These are phyloP conservation scores for Clarias magur DNA, from an alignment of 2,113 vertebrate species.

Conservation along the genomic window DNA sequence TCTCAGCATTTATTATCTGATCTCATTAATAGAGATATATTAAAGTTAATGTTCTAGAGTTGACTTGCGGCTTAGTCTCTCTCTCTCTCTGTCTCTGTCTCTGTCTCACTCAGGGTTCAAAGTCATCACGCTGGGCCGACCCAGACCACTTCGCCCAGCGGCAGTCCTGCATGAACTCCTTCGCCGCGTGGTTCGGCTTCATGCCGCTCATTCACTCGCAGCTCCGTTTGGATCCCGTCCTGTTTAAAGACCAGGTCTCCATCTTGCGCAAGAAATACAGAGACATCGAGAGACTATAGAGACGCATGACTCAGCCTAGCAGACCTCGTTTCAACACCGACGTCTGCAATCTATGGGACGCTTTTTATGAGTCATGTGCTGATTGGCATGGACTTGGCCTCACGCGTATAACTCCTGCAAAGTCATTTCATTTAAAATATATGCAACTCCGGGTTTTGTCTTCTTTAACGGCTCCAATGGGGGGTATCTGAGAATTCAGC, in stretches of 20 bases:
- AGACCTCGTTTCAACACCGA: neutral
- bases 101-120: constrained; percentile 67
- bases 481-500: neutral
- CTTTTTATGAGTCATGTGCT: neutral
- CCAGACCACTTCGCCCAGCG: constrained; percentile 80
- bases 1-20: neutral
- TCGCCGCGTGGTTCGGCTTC: constrained; percentile 75
- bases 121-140: constrained; percentile 78
- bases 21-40: neutral
- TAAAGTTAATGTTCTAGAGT: neutral
- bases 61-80: neutral
- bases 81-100: constrained; percentile 2
- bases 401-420: constrained; percentile 43
- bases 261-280: constrained; percentile 80
- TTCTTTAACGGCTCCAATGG: constrained; percentile 23
- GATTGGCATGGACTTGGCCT: constrained; percentile 28
- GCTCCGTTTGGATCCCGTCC: constrained; percentile 77
- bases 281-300: constrained; percentile 76
- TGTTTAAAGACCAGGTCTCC: constrained; percentile 82
- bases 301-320: neutral
- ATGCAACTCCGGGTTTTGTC: constrained; percentile 57
- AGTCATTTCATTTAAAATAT: constrained; percentile 52
- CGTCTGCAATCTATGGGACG: neutral
- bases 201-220: constrained; percentile 79
- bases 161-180: constrained; percentile 78